phyloP scores from a whole-genome alignment of 2,888 invertebrate genomes.

The Agrilus cyanescens region DNA sequence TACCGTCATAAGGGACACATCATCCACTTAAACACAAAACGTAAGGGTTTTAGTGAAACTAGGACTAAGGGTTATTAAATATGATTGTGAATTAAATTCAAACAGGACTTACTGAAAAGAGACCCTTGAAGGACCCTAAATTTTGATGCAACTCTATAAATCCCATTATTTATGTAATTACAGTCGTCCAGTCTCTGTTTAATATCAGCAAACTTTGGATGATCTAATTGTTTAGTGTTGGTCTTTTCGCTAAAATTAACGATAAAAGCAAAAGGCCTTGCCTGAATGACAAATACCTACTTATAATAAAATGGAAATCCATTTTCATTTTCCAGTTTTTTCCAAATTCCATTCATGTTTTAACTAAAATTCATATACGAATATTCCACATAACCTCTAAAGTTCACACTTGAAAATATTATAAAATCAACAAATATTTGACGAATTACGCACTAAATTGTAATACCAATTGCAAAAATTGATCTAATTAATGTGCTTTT shows the following conservation, averaged over 20 bases:
- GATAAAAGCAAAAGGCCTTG: not conserved
- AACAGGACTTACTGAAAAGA: conserved; percentile 47
- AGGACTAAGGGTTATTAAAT: no score
- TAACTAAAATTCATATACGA: not conserved
- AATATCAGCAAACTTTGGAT: conserved; percentile 47
- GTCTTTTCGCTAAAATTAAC: conserved; percentile 38
- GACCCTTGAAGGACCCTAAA: conserved; percentile 48
- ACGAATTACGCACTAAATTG: no score
- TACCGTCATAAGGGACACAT: conserved; percentile 40
- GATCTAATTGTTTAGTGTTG: conserved; percentile 44
- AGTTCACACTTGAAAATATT: no score
- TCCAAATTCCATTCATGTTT: conserved; percentile 32
- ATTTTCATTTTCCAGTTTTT: conserved; percentile 46
- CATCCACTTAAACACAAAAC: conserved; percentile 25
- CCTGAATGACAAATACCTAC: conserved; percentile 31
- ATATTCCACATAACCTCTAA: no score
- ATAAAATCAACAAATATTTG: no score
- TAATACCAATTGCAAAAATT: no score
- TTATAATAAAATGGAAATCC: conserved; percentile 48
- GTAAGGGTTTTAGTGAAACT: conserved; percentile 2
- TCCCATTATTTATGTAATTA: conserved; percentile 60
- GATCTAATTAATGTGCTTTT: no score
- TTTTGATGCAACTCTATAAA: conserved; percentile 67
- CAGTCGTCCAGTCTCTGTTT: conserved; percentile 47
- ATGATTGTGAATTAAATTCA: conserved; percentile 1